Evolutionary conservation across 1,140 invertebrate genomes (phyloP), one percentile per base, ranked within the genome.

Genomic region (Melipona quadrifasciata): DNA sequence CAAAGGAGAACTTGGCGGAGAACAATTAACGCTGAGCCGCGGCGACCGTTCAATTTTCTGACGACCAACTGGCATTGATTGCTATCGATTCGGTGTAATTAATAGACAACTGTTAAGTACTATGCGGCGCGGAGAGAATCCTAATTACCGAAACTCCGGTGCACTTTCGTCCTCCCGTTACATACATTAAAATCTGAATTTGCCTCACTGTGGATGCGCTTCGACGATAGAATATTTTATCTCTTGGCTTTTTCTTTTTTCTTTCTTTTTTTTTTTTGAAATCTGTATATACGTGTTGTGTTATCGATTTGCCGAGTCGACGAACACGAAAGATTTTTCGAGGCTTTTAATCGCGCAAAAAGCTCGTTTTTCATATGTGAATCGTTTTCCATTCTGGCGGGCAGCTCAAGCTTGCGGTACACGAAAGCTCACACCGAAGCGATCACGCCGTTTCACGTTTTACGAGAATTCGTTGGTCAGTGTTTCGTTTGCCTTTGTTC

Each of bases 261-360:
- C 39, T 47, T 47, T 47, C 8, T 47, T 47, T 47, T 47, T 47
- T 8, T 10, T 47, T 47, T 31, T 67, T 3, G 1, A 2, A 51
- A 57, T 4, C 6, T 47, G 6, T 47, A 47, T 47, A 47, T 8
- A 47, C 39, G 39, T 47, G 39, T n/a, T 34, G 19, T 4, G 27
- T 55, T 24, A 51, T 65, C 57, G 57, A 74, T 74, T 64, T 27
- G n/a, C 0, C 24, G 47, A 2, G 17, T 76, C 81, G 70, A 68
- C 72, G 76, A 57, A 47, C 47, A 53, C 21, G 77, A 57, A 73
- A 61, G 64, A 68, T 68, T 75, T 53, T 8, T 4, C 51, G 16
- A 65, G 83, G 75, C 65, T 88, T 89, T 88, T 88, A 89, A 89
- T 88, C 87, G 79, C 70, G 51, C 70, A 21, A 61, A 77, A 39